Base-by-base conservation (phyloP, 2,113 vertebrate genomes). In the Hippocampus abdominalis region DNA sequence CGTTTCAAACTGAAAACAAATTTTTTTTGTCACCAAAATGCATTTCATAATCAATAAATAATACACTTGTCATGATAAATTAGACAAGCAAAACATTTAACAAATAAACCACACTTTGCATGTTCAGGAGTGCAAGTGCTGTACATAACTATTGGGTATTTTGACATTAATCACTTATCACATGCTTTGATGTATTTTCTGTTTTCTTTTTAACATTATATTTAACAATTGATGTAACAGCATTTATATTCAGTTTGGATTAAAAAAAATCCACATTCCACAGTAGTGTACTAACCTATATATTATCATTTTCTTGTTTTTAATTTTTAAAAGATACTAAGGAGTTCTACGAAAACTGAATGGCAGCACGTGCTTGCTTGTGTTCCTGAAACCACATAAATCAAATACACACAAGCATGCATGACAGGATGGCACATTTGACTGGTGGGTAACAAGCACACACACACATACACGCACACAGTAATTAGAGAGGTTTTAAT, bases 401-500 rank as follows among this genome's bases (percentile, higher is more conserved):
- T 15, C 27, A 36, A 29, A 65, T 20, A 66, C 15, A 60, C n/a
- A 51, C 42, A 44, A 8, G 32, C 39, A 44, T 25, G 39, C 40
- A 25, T 25, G 2, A 62, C 7, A 2, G 8, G 44, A 15, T 39
- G 53, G 44, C 60, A 69, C 67, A 69, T 61, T 8, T 4, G 23
- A 29, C 13, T 16, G 23, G 20, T 71, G 25, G 36, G 56, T 57
- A 67, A 64, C 36, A n/a, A 29, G 25, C 8, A 20, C 49, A 7
- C 49, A 59, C 61, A 10, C 11, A 8, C 48, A 29, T 39, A 59
- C 23, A 68, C 32, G 57, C 13, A 7, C 9, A 29, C 5, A 32
- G 18, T 42, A 27, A 42, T 36, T 54, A 42, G 54, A 70, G 39
- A 25, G 21, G 56, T 42, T 13, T 69, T 77, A 42, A 70, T 54